A percentile compares a stretch with the other conserved stretches of the same genome.
These are phyloP conservation scores for Melikaiella ostensackeni DNA, from an alignment of 2,888 invertebrate species.

Conservation along the genomic window DNA sequence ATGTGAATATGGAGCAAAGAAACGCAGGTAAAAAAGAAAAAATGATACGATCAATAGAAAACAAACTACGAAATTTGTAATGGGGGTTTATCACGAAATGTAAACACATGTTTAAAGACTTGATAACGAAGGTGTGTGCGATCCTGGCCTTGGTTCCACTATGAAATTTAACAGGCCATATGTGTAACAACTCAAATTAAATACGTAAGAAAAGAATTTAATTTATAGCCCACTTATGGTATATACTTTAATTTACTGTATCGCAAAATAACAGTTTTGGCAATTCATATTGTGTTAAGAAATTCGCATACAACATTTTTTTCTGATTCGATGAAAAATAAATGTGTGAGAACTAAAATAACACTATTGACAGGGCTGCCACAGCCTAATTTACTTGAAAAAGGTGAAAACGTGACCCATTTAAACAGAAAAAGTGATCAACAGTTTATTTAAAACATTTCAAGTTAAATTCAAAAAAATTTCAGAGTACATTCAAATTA, in stretches of 20 bases:
- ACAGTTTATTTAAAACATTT: too few species aligned
- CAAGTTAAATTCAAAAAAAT: too few species aligned
- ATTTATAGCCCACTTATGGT: constrained; percentile 34
- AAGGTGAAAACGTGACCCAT: too few species aligned
- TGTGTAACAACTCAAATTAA: constrained; percentile 36
- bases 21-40: neutral
- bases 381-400: too few species aligned
- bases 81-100: constrained; percentile 22
- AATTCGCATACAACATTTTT: neutral
- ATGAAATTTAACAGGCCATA: constrained; percentile 22
- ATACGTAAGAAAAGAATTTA: constrained; percentile 32
- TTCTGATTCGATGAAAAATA: neutral
- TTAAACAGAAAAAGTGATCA: too few species aligned
- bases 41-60: constrained; percentile 2
- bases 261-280: neutral
- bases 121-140: constrained; percentile 31
- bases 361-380: too few species aligned
- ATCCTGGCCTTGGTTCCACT: constrained; percentile 30
- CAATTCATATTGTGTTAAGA: neutral
- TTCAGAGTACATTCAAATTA: too few species aligned
- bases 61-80: constrained; percentile 14
- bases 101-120: constrained; percentile 2
- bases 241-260: constrained; percentile 10
- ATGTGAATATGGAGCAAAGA: constrained; percentile 2
- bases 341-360: neutral